These are phyloP conservation scores for Galaxea fascicularis DNA, from an alignment of 92 coral and sea anemone species.

Conservation along the genomic window DNA sequence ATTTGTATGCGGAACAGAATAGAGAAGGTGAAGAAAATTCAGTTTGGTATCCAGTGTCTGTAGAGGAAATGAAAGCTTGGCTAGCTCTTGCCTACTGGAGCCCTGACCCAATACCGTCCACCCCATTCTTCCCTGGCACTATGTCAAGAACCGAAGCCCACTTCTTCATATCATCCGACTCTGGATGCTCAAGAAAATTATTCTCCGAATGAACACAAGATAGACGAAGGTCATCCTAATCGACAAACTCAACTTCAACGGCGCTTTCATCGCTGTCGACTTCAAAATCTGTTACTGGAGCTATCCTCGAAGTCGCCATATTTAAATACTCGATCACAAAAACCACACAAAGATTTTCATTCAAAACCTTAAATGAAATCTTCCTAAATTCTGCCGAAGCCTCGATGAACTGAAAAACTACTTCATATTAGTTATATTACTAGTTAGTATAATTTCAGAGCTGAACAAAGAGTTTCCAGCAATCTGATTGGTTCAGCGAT, in stretches of 20 bases:
- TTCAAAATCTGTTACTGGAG: not conserved
- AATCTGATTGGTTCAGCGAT: too few relatives aligned
- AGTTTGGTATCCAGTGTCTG: too few relatives aligned
- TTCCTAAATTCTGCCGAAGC: not conserved
- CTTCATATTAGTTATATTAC: slow-evolving; percentile 4
- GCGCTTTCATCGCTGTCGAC: slow-evolving; percentile 2
- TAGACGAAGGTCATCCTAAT: slow-evolving; percentile 16
- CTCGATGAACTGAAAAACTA: not conserved
- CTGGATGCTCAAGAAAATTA: slow-evolving; percentile 9
- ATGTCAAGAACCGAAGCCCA: not conserved
- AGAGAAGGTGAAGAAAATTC: too few relatives aligned
- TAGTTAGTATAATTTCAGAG: too few relatives aligned
- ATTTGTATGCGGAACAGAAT: too few relatives aligned
- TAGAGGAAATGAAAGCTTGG: too few relatives aligned
- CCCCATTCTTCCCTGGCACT: not conserved
- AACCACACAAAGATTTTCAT: not conserved
- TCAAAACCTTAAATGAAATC: too few relatives aligned
- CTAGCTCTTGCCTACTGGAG: not conserved
- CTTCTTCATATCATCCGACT: slow-evolving; percentile 4
- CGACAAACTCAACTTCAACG: slow-evolving; percentile 4
- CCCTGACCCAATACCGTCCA: not conserved
- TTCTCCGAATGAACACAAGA: slow-evolving; percentile 14
- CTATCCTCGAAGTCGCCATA: too few relatives aligned
- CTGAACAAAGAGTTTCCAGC: too few relatives aligned
- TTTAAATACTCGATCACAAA: slow-evolving; percentile 5